These are phyloP conservation scores for Lasaia peninsularis DNA, from an alignment of 1,140 invertebrate genomes.

Conservation along the genomic window DNA sequence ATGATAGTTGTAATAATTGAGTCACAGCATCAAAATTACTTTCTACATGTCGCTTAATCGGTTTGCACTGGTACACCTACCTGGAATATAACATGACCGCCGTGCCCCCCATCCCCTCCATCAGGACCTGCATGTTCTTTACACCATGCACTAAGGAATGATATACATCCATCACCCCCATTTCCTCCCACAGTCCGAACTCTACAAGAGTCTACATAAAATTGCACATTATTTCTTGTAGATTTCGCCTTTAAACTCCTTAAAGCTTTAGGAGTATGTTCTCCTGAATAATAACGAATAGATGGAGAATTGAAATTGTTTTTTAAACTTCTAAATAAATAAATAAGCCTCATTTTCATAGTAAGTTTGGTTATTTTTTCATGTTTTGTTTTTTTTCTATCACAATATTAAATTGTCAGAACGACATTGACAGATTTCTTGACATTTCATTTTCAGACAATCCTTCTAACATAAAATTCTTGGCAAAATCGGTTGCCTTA, in stretches of 20 bases:
- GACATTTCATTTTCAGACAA: too few species aligned
- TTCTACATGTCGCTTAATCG: too few species aligned
- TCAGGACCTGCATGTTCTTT: conserved; percentile 95
- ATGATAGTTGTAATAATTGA: too few species aligned
- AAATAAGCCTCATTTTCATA: conserved; percentile 43
- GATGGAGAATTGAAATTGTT: conserved; percentile 21
- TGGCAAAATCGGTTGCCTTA: too few species aligned
- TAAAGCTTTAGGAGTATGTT: conserved; percentile 47
- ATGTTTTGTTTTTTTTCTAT: not conserved
- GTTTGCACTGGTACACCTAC: conserved; percentile 21
- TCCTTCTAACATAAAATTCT: too few species aligned
- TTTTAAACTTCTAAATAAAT: conserved; percentile 34
- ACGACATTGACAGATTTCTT: too few species aligned
- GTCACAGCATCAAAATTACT: too few species aligned
- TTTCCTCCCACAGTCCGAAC: conserved; percentile 86
- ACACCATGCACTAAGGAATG: conserved; percentile 85
- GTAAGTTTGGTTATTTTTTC: not conserved
- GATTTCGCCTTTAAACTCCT: conserved; percentile 63
- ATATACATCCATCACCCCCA: conserved; percentile 95
- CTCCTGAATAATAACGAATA: conserved; percentile 34
- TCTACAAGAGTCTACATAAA: conserved; percentile 83
- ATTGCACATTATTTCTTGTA: conserved; percentile 65
- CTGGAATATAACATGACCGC: conserved; percentile 95
- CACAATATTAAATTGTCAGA: too few species aligned
- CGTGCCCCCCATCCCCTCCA: conserved; percentile 97